Evolutionary conservation across 1,140 invertebrate species (phyloP).

Genomic region (Gryon sp.): DNA sequence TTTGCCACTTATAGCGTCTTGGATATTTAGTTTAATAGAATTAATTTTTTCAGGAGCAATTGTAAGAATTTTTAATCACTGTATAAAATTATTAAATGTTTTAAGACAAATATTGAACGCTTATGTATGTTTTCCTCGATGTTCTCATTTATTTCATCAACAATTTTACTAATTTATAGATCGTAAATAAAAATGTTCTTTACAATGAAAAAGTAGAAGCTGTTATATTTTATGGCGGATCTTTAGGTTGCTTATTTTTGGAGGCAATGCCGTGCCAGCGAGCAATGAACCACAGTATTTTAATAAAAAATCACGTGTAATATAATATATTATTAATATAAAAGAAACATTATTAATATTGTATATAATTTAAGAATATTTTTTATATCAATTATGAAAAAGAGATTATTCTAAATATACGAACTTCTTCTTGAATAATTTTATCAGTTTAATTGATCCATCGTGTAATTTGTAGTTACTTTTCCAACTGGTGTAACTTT

Average conservation of each 20-base stretch:
- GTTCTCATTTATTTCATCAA: too few relatives aligned
- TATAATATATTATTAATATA: too few relatives aligned
- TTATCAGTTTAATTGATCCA: too few relatives aligned
- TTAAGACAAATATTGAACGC: too few relatives aligned
- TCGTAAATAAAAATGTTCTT: background rate
- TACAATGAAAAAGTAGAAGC: slow-evolving; percentile 4
- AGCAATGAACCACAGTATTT: slow-evolving; percentile 11
- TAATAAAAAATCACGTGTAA: slow-evolving; percentile 14
- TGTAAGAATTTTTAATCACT: too few relatives aligned
- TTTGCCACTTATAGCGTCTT: slow-evolving; percentile 26
- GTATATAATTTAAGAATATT: too few relatives aligned
- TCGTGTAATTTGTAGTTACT: slow-evolving; percentile 7
- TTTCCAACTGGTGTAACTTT: slow-evolving; percentile 18
- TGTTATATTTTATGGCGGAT: slow-evolving; percentile 13
- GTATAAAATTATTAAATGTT: too few relatives aligned
- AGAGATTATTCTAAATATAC: too few relatives aligned
- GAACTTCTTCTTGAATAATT: too few relatives aligned
- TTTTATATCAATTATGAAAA: too few relatives aligned
- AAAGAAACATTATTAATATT: too few relatives aligned
- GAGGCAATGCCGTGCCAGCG: slow-evolving; percentile 13
- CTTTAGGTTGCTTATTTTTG: slow-evolving; percentile 20
- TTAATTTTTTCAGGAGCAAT: slow-evolving; percentile 43
- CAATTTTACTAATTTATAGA: slow-evolving; percentile 16
- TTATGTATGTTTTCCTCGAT: too few relatives aligned
- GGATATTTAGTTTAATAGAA: slow-evolving; percentile 39